Evolutionary conservation across 1,140 invertebrate genomes (phyloP).

Genomic region (Trissolcus basalis): DNA sequence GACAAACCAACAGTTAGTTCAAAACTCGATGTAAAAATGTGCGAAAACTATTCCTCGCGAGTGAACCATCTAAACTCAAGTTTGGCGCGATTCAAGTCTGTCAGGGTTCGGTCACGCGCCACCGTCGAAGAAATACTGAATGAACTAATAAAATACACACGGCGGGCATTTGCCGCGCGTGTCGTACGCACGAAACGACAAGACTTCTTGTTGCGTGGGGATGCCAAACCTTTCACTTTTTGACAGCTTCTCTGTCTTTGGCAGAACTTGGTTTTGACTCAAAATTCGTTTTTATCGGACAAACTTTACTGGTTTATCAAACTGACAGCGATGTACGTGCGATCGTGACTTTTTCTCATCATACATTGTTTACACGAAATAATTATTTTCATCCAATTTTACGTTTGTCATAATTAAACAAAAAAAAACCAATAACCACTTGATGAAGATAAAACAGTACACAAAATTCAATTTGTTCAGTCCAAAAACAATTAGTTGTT

Average conservation of each 20-base stretch:
- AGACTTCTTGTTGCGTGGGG: constrained; percentile 61
- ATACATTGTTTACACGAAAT: no score
- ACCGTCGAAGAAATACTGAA: constrained; percentile 46
- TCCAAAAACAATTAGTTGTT: no score
- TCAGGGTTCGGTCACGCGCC: background rate
- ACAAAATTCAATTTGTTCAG: no score
- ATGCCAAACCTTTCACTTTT: constrained; percentile 72
- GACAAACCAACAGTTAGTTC: no score
- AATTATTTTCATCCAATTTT: no score
- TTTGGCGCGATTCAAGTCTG: no score
- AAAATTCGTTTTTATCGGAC: background rate
- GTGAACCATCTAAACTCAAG: no score
- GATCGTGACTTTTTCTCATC: constrained; percentile 38
- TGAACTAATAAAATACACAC: constrained; percentile 53
- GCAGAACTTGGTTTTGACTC: background rate
- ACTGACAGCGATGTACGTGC: constrained; percentile 7
- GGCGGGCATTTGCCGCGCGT: constrained; percentile 40
- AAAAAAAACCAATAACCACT: no score
- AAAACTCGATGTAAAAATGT: background rate
- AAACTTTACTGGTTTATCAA: background rate
- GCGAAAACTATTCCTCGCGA: background rate
- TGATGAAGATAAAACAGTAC: no score
- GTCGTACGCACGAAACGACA: constrained; percentile 51
- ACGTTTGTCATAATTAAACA: no score
- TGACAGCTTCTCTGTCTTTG: constrained; percentile 58